Evolutionary conservation across 2,888 invertebrate genomes (phyloP), one percentile per base, ranked within the genome.

Genomic region (Cataglyphis cursor): DNA sequence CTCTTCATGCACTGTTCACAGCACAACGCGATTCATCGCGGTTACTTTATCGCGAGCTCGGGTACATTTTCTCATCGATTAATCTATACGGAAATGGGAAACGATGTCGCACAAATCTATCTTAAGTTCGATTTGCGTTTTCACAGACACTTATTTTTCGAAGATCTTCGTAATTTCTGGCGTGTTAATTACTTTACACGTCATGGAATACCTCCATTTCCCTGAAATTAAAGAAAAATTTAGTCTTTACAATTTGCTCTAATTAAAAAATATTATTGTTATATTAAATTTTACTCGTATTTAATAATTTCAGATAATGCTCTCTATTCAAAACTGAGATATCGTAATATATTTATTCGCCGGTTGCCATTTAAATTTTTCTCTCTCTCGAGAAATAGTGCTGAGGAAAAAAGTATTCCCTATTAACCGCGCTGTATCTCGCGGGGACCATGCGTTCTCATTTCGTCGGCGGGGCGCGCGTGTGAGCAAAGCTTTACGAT

Each of bases 21-120:
- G 76, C 82, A 82, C 84, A 81, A 87, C 85, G 84, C 76, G 81
- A 83, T 51, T 87, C 76, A 78, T 78, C 68, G 78, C 68, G 76
- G 15, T 44, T 78, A 24, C 28, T n/a, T 54, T 48, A 48, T 68
- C 68, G 57, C 73, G 73, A 12, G 31, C 38, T 15, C 76, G 44
- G 18, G 38, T n/a, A 44, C 68, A 68, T 41, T 59, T 68, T 44
- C 31, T 59, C 68, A 57, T 59, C 57, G 44, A 59, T 78, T 31
- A 59, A 44, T 21, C 8, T 15, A 2, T 41, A 57, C 61, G 48
- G 24, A 41, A 66, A 41, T 38, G n/a, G 21, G 8, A 48, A 61
- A 64, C 68, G 35, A 68, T 41, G 15, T 51, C 51, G 51, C 44
- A n/a, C 66, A 18, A 66, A n/a, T 62, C 62, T 38, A 64, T 38